Base-by-base conservation (phyloP, 2,797 vertebrate species). In the Vespertilio murinus region DNA sequence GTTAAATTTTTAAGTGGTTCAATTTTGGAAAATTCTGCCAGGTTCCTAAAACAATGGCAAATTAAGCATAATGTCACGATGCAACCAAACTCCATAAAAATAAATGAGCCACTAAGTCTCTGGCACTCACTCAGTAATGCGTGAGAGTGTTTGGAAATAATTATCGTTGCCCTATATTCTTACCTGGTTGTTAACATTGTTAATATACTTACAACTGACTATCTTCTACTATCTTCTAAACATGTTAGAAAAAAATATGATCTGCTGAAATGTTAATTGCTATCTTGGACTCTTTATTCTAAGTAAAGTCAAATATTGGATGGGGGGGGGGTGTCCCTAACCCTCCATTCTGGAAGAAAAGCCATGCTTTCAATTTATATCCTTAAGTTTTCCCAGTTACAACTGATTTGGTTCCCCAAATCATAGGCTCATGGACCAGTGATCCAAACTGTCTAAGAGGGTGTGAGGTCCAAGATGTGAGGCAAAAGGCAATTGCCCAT, bases 21-120 rank as follows among this genome's bases (percentile, higher is more conserved):
- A 91, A 59, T 95, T 95, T 94, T 75, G 38, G 14, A 84, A 93
- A 95, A 92, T 93, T 90, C 77, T 96, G 56, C 40, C 91, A 96
- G 85, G 56, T 89, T 93, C 30, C 33, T 94, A 80, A 92, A 96
- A 96, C 61, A 92, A 88, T 64, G 52, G 73, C 35, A 95, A 93
- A 84, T 95, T 91, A 91, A 95, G 33, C 16, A 56, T 73, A 90
- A 47, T 38, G 5, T 54, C 54, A 16, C 22, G 93, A 89, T 75
- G 45, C 8, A 95, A 93, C 11, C 11, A 90, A 94, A 73, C 40
- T 40, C 12, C 78, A 91, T 74, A 93, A 80, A 91, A 88, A 74
- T n/a, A 82, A 96, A 33, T 81, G 82, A 67, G 61, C 47, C n/a
- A 61, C 8, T 42, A 90, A 77, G 28, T 61, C 33, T 71, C 22